Conservation (phyloP, 2,113 vertebrate genomes). For the Cynocephalus volans region DNA sequence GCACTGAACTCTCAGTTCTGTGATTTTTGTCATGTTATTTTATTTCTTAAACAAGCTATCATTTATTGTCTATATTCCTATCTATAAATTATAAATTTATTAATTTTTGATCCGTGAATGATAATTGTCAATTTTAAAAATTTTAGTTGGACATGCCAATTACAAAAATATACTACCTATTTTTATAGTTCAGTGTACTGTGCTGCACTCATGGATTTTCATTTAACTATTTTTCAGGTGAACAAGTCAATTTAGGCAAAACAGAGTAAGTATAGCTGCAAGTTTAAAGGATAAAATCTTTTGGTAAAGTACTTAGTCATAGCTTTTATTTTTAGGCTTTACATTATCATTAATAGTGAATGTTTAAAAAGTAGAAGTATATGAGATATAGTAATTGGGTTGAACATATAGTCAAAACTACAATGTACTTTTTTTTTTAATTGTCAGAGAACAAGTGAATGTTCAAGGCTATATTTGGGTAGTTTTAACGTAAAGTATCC, state of each 20-base stretch:
- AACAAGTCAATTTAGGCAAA: background rate
- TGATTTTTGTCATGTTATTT: background rate
- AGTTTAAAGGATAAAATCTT: conserved; percentile 19
- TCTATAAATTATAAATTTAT: background rate
- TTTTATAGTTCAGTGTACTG: conserved; percentile 35
- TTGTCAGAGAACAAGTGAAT: background rate
- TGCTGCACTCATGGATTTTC: background rate
- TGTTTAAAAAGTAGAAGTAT: background rate
- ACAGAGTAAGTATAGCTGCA: background rate
- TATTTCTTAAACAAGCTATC: background rate
- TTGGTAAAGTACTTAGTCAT: background rate
- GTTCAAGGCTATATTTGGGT: background rate
- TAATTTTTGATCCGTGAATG: background rate
- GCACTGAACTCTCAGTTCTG: background rate
- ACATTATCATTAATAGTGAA: conserved; percentile 17
- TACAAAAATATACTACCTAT: background rate
- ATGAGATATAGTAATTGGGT: background rate
- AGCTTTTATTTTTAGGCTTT: conserved; percentile 17
- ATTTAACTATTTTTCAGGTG: background rate
- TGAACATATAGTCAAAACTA: background rate
- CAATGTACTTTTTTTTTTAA: background rate
- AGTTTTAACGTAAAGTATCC: conserved; percentile 45
- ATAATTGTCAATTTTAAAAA: conserved; percentile 42
- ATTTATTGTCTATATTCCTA: background rate
- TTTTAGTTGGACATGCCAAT: conserved; percentile 22